Base-by-base conservation (phyloP, 2,113 vertebrate genomes). In the Pristiophorus japonicus region DNA sequence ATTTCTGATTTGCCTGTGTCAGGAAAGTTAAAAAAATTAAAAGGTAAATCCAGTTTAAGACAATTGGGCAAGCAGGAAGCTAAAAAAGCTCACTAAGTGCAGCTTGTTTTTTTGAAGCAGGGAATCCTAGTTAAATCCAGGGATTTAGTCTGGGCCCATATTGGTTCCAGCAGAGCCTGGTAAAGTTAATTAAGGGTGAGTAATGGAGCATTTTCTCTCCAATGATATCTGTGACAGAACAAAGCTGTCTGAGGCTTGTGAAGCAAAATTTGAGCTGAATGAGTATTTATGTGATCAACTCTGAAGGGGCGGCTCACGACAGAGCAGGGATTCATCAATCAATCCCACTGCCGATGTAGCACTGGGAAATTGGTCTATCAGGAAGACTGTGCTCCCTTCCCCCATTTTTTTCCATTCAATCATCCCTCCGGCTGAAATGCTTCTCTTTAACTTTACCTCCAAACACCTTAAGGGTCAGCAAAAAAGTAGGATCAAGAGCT, bases 261-360 rank as follows among this genome's bases (percentile, higher is more conserved):
- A 98, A 98, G 98, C 98, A 98, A 98, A 98, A 99, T 99, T 98
- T 98, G 98, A 99, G 98, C 98, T 99, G 99, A 99, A 99, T 99
- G 98, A 99, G 99, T 99, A 99, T 99, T 99, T 99, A 99, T 99
- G 98, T 99, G 99, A 99, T 99, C 98, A 98, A 98, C 99, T 99
- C 98, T 98, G 98, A 99, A 98, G 98, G 98, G 98, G 98, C 98
- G 98, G 98, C 98, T 99, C 98, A 98, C 98, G 98, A 98, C 98
- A 98, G 98, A 98, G 98, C 97, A 97, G 98, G 98, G 98, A 98
- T 98, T 99, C 99, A 99, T 99, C 99, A 99, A 99, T 99, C 99
- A 99, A 98, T 98, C 97, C 98, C 96, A 97, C 97, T 97, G 97
- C 98, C 98, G 98, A 94, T 96, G 97, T 98, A 98, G 98, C 98